Percentiles rank a stretch among this genome's conserved stretches.
phyloP scores from a whole-genome alignment of 2,113 vertebrate species.

The Microtus pennsylvanicus region DNA sequence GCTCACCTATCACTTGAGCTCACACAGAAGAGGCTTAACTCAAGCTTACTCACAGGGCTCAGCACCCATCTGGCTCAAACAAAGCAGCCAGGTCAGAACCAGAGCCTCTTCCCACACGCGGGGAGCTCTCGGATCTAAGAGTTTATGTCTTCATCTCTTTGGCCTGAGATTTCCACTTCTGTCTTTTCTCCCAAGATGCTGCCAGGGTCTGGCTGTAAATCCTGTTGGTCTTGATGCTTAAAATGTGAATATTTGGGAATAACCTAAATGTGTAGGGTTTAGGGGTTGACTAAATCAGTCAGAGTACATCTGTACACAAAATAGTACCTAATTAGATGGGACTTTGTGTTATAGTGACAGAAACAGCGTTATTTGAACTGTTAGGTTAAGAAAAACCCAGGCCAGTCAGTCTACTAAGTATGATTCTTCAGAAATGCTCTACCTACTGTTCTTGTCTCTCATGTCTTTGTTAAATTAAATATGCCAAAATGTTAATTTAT shows the following conservation, averaged over 20 bases:
- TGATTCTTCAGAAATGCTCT: background rate
- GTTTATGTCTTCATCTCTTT: background rate
- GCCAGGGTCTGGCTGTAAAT: background rate
- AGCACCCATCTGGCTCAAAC: no score
- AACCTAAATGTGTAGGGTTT: background rate
- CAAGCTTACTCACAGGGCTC: background rate
- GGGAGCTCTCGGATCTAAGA: background rate
- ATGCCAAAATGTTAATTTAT: background rate
- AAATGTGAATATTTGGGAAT: background rate
- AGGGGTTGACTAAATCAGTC: background rate
- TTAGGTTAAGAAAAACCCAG: background rate
- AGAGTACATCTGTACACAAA: background rate
- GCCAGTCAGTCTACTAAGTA: background rate
- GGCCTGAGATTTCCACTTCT: background rate
- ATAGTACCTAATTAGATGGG: background rate
- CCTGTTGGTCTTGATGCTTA: background rate
- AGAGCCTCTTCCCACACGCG: background rate
- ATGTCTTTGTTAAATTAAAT: background rate
- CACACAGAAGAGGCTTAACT: background rate
- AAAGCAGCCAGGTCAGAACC: background rate
- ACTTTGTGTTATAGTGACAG: background rate
- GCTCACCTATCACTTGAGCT: rapidly evolving
- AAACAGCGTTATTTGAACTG: background rate
- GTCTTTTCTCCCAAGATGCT: background rate
- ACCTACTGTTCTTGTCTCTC: background rate